Evolutionary conservation across 2,113 vertebrate genomes (phyloP).

Genomic region (Jaculus jaculus): DNA sequence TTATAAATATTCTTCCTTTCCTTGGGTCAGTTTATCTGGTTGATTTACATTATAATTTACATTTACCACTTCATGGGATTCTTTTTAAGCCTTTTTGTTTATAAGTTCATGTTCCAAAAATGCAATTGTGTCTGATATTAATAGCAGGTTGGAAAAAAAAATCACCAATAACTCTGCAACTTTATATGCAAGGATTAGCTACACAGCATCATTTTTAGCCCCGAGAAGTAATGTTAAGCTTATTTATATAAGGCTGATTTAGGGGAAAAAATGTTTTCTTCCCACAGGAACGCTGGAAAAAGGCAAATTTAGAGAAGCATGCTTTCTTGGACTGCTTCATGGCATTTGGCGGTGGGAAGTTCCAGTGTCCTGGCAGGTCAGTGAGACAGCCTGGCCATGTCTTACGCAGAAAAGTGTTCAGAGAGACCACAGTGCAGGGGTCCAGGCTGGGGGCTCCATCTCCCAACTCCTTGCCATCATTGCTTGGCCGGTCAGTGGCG

Average conservation of each 20-base stretch:
- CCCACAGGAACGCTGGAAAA: slow-evolving; percentile 93
- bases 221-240: slow-evolving; percentile 85
- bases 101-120: slow-evolving; percentile 54
- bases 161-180: slow-evolving; percentile 69
- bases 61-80: slow-evolving; percentile 64
- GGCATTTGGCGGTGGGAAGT: slow-evolving; percentile 90
- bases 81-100: slow-evolving; percentile 66
- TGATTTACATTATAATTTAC: slow-evolving; percentile 65
- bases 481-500: not conserved
- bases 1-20: slow-evolving; percentile 64
- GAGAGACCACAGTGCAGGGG: slow-evolving; percentile 46
- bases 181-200: slow-evolving; percentile 83
- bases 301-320: slow-evolving; percentile 92
- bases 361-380: slow-evolving; percentile 93
- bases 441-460: not conserved
- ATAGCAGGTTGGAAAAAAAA: slow-evolving; percentile 81
- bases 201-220: slow-evolving; percentile 84
- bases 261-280: slow-evolving; percentile 85
- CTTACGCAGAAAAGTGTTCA: slow-evolving; percentile 72
- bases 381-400: slow-evolving; percentile 83
- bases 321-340: slow-evolving; percentile 90
- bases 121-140: slow-evolving; percentile 67
- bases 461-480: slow-evolving; percentile 51
- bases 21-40: slow-evolving; percentile 36
- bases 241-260: slow-evolving; percentile 86